Base-by-base conservation (phyloP, 2,797 vertebrate species). In the Eremophila alpestris region DNA sequence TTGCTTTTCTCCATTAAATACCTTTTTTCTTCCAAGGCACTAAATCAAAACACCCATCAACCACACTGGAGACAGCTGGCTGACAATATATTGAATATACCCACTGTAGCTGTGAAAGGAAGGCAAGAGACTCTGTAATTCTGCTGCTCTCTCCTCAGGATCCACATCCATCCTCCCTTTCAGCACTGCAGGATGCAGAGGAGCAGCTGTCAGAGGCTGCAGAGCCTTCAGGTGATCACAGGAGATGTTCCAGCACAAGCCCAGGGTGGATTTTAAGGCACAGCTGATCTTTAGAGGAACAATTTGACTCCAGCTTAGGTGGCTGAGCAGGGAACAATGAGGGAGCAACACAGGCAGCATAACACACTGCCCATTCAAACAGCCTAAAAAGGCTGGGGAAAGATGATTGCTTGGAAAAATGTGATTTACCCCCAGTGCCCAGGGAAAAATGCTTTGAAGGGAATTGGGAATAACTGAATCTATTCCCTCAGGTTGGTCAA, bases 1-100 rank as follows among this genome's bases (percentile, higher is more conserved):
- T 87, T 91, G n/a, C 68, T 89, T 83, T 67, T 90, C 59, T 56
- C 90, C 34, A 38, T 77, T 86, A 94, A 91, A 22, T 20, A 18
- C 13, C 38, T 82, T 82, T 68, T 62, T 48, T 46, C 63, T 40
- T 27, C 67, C 59, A 19, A 59, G 45, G 29, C 68, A 94, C 38
- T 70, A 41, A 89, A 84, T 92, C 87, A 90, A 95, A 92, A 73
- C 69, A 86, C 76, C 94, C 76, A 6, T 83, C 91, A 80, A 32
- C 20, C 51, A 4, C 63, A 10, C 32, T 29, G 77, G 21, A 88
- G 93, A 76, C 80, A 89, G 82, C 22, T 64, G 75, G 73, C 75
- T 90, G 93, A 88, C 80, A 83, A 86, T 51, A 65, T 32, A 91
- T 38, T 81, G 83, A 90, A 73, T 70, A 10, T 34, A 64, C 51